A percentile compares a stretch with the other conserved stretches of the same genome.
Conservation (phyloP, 2,888 invertebrate genomes). For the Watsonalla cultraria region DNA sequence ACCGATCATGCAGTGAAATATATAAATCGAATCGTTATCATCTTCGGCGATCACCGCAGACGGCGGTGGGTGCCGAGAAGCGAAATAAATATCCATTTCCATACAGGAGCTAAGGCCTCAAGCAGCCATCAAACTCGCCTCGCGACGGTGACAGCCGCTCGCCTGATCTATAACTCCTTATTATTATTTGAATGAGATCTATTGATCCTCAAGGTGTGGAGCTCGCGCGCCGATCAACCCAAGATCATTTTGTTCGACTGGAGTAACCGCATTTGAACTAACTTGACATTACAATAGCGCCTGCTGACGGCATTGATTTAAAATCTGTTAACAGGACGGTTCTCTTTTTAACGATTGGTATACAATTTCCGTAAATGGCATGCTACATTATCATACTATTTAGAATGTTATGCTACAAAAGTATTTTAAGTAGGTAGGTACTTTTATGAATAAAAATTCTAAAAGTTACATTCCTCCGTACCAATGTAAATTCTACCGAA, state of each 20-base stretch:
- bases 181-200: slow-evolving; percentile 79
- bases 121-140: slow-evolving; percentile 15
- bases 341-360: slow-evolving; percentile 78
- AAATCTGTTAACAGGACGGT: slow-evolving; percentile 78
- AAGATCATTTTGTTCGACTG: slow-evolving; percentile 77
- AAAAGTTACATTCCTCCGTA: too few species aligned
- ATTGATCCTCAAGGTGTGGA: slow-evolving; percentile 76
- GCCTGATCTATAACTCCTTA: slow-evolving; percentile 76
- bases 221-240: slow-evolving; percentile 63
- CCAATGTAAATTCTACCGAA: too few species aligned
- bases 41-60: slow-evolving; percentile 68
- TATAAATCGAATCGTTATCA: slow-evolving; percentile 76
- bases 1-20: slow-evolving; percentile 73
- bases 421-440: slow-evolving; percentile 28
- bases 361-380: slow-evolving; percentile 78
- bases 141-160: slow-evolving; percentile 32
- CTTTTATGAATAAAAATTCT: too few species aligned
- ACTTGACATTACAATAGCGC: slow-evolving; percentile 76
- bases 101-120: slow-evolving; percentile 62
- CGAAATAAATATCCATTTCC: slow-evolving; percentile 76
- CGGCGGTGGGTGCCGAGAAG: slow-evolving; percentile 52
- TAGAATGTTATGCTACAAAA: slow-evolving; percentile 60
- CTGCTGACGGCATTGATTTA: slow-evolving; percentile 77
- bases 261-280: slow-evolving; percentile 75
- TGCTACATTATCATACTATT: slow-evolving; percentile 63